Evolutionary conservation across 2,113 vertebrate species (phyloP).

Genomic region (Anhinga anhinga): DNA sequence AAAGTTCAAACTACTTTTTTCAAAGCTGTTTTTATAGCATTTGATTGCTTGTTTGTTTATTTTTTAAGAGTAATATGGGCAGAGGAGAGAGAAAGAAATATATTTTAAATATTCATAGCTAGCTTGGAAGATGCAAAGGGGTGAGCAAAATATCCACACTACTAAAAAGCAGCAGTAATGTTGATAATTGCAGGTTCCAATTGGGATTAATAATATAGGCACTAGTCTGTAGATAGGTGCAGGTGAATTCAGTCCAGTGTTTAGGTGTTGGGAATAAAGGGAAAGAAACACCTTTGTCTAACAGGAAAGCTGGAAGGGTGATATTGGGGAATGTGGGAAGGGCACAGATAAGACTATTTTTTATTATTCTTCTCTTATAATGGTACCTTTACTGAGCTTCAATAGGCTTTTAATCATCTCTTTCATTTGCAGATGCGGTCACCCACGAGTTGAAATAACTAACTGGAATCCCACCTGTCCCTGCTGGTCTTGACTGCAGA

Average conservation of each 20-base stretch:
- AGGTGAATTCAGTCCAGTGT: neutral
- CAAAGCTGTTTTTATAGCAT: neutral
- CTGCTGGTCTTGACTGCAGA: neutral
- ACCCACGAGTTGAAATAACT: neutral
- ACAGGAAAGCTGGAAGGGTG: neutral
- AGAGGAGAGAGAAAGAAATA: neutral
- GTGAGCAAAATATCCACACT: conserved; percentile 10
- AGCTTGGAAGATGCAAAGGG: neutral
- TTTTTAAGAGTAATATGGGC: neutral
- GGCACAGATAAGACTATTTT: neutral
- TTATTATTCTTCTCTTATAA: neutral
- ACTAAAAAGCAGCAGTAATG: conserved; percentile 24
- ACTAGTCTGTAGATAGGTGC: neutral
- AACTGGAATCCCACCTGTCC: neutral
- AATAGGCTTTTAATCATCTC: neutral
- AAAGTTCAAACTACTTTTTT: neutral
- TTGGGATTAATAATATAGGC: neutral
- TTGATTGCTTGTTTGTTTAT: neutral
- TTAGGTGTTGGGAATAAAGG: neutral
- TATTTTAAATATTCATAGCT: neutral
- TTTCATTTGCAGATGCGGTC: neutral
- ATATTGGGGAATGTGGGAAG: neutral
- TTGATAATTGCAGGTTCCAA: neutral
- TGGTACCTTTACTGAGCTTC: neutral
- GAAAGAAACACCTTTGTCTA: conserved; percentile 5